Conservation (phyloP, 2,113 vertebrate genomes). For the Anas platyrhynchos region DNA sequence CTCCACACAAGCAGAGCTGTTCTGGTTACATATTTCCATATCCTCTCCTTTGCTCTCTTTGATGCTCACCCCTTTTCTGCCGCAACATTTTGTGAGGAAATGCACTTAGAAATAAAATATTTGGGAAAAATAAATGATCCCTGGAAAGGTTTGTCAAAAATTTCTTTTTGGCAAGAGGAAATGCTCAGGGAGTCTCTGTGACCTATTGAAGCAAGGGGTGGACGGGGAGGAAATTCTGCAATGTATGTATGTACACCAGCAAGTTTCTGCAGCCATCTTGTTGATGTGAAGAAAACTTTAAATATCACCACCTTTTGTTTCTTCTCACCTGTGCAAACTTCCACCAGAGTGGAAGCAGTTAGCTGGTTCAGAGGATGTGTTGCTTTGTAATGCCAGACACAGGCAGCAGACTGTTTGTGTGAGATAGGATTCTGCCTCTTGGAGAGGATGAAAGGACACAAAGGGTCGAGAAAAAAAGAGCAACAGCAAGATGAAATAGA, state of each 20-base stretch:
- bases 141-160: neutral
- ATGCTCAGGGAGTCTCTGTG: neutral
- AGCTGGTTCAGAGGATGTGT: constrained; percentile 4
- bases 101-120: neutral
- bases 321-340: neutral
- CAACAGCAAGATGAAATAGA: constrained; percentile 13
- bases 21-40: rapidly evolving
- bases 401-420: neutral
- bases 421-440: constrained; percentile 16
- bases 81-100: neutral
- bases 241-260: neutral
- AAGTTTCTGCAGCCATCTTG: neutral
- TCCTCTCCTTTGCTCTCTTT: neutral
- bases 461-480: constrained; percentile 24
- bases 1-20: neutral
- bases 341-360: neutral
- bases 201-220: neutral
- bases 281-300: neutral
- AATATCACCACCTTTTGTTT: neutral
- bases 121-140: neutral
- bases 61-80: neutral
- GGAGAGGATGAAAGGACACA: constrained; percentile 22
- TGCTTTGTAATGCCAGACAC: neutral
- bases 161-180: neutral
- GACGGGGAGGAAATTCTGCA: neutral